Evolutionary conservation across 2,113 vertebrate species (phyloP), one percentile per base, ranked within the genome.

Genomic region (Climacteris rufus): DNA sequence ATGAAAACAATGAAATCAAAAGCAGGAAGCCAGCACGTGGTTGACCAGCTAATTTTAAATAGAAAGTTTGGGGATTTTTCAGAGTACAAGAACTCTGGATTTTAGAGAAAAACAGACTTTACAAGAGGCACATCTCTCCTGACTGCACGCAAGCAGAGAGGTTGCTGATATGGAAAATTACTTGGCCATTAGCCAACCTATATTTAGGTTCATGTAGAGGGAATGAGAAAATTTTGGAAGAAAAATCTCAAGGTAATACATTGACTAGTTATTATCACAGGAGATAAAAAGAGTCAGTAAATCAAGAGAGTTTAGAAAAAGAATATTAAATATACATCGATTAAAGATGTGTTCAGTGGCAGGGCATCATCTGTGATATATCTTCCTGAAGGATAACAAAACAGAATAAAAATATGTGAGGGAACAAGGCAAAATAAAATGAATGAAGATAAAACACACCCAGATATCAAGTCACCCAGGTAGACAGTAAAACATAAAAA

Each of bases 141-240:
- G 79, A 83, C 88, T 88, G 84, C 93, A 94, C 2, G 31, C 85
- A 88, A 93, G 93, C 91, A 94, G 93, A 83, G 90, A 94, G 83
- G 71, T 90, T 94, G 90, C 87, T 94, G 93, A 96, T 94, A 97
- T 74, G 88, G 92, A 96, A 96, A 97, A 97, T 97, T 96, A 94
- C 93, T 96, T 96, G 95, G 95, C 79, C 54, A 47, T 74, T 90
- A 66, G 82, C 94, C 95, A 97, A 90, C 75, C 25, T 90, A 83
- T 83, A 90, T 90, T 96, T 93, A 93, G 66, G 75, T 88, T 95
- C 7, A 3, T 93, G 89, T 90, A 93, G 92, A 93, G 47, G 63
- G 50, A 91, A 90, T 5, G 10, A 88, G 82, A 90, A 95, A 74
- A 94, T n/a, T 97, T 93, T 11, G 21, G 79, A 94, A 93, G 85